Conservation (phyloP, 2,888 invertebrate species). For the Troides oblongomaculatus region DNA sequence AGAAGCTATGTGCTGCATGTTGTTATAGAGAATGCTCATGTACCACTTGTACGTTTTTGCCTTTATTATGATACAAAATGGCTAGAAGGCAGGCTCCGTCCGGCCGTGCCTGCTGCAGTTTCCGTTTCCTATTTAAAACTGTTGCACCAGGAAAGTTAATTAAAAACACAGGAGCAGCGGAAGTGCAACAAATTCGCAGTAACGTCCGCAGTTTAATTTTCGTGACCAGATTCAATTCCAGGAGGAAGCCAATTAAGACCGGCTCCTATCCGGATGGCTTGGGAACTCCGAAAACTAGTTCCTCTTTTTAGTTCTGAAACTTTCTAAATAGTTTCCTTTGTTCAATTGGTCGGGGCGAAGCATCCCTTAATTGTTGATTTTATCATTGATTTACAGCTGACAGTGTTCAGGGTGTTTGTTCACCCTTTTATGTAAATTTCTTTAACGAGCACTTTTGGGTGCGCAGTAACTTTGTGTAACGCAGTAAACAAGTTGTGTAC, state of each 20-base stretch:
- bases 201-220: constrained; percentile 22
- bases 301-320: constrained; percentile 23
- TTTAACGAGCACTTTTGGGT: too few species aligned
- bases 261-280: constrained; percentile 13
- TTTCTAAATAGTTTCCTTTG: constrained; percentile 17
- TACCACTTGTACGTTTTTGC: too few species aligned
- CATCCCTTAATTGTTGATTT: constrained; percentile 8
- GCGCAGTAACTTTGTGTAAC: too few species aligned
- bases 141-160: constrained; percentile 6
- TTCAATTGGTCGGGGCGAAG: constrained; percentile 6
- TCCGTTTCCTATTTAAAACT: too few species aligned
- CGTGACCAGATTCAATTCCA: constrained; percentile 27
- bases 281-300: constrained; percentile 10
- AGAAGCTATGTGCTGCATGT: too few species aligned
- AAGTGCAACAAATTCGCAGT: constrained; percentile 21
- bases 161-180: constrained; percentile 5
- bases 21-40: too few species aligned
- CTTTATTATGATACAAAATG: too few species aligned
- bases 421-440: neutral
- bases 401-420: neutral
- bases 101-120: too few species aligned
- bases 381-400: constrained; percentile 6
- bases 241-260: constrained; percentile 25
- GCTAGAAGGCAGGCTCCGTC: too few species aligned
- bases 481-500: too few species aligned